phyloP scores from a whole-genome alignment of 2,797 vertebrate genomes.

The Ispidina lecontei region DNA sequence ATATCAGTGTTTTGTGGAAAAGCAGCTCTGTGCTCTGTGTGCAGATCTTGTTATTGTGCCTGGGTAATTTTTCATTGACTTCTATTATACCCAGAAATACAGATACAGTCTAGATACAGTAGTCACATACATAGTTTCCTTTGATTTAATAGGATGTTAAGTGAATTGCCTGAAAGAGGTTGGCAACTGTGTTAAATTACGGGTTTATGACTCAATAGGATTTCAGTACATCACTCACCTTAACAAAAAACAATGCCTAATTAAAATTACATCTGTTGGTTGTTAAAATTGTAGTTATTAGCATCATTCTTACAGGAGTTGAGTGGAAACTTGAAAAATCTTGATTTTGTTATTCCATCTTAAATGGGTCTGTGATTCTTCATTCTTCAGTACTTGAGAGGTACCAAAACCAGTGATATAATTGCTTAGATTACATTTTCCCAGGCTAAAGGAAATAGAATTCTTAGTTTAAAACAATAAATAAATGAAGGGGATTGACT shows the following conservation, averaged over 20 bases:
- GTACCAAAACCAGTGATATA: background rate
- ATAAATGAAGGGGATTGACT: background rate
- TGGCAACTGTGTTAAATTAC: conserved; percentile 1
- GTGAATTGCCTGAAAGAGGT: background rate
- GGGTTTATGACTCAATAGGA: background rate
- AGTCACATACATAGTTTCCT: background rate
- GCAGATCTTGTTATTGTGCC: background rate
- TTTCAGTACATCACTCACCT: background rate
- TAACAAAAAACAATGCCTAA: conserved; percentile 28
- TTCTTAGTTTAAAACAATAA: background rate
- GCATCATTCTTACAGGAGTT: background rate
- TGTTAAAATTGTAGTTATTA: background rate
- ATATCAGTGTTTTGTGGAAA: background rate
- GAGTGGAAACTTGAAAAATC: background rate
- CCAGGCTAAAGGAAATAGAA: background rate
- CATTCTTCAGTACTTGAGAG: background rate
- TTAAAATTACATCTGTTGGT: background rate
- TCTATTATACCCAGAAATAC: background rate
- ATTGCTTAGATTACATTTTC: background rate
- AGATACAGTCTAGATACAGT: background rate
- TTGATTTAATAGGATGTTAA: background rate
- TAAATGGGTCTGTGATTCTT: background rate
- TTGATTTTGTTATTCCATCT: background rate
- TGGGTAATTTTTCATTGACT: background rate
- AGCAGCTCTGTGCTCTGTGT: background rate